These are phyloP conservation scores for Drosophila sproati DNA, from an alignment of 1,140 invertebrate species.

Conservation along the genomic window DNA sequence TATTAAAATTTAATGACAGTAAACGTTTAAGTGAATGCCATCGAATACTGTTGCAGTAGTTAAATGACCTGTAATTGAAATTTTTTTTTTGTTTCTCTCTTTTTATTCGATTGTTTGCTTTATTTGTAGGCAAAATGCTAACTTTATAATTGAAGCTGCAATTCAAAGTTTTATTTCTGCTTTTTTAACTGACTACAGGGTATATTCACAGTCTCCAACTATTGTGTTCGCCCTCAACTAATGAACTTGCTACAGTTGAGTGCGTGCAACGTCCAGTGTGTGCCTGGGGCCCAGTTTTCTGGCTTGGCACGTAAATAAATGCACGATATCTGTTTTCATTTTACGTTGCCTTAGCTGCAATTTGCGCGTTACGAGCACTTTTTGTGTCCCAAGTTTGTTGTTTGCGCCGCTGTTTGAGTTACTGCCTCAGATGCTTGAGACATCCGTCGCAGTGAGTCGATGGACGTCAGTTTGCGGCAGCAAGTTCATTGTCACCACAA, in stretches of 20 bases:
- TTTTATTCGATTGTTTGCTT: no score
- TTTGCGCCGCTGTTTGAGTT: conserved; percentile 7
- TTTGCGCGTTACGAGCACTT: conserved; percentile 23
- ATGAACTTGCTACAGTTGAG: conserved; percentile 68
- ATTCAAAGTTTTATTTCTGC: no score
- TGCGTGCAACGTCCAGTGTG: conserved; percentile 49
- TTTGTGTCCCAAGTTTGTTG: conserved; percentile 28
- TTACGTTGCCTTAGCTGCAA: conserved; percentile 23
- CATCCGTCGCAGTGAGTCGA: conserved; percentile 41
- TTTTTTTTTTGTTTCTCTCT: background rate
- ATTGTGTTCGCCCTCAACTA: conserved; percentile 6
- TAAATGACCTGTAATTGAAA: no score
- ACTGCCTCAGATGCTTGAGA: conserved; percentile 41
- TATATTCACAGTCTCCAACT: conserved; percentile 14
- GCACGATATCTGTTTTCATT: conserved; percentile 45
- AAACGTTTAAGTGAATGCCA: background rate
- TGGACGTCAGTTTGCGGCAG: conserved; percentile 20
- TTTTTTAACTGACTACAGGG: conserved; percentile 3
- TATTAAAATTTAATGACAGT: background rate
- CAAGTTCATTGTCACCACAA: conserved; percentile 71
- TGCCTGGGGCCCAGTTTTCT: conserved; percentile 40
- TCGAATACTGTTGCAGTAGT: background rate
- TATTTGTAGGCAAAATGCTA: no score
- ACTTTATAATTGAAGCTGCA: no score
- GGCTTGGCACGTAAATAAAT: conserved; percentile 19